Base-by-base conservation (phyloP, 1,140 invertebrate genomes). In the Drosophila sucinea region DNA sequence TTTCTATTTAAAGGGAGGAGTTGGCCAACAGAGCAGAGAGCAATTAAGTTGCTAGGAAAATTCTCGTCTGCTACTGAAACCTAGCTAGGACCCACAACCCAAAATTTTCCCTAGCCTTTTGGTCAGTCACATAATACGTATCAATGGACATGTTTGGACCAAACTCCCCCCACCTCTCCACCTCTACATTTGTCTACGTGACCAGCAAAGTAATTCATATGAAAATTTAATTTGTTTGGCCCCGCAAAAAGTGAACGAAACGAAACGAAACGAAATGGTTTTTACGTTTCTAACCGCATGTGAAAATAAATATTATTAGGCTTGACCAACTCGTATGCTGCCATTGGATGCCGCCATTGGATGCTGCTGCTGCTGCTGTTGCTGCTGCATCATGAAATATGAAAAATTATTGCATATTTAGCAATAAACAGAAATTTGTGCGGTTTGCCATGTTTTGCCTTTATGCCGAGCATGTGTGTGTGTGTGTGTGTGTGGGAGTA, bases 131-230 rank as follows among this genome's bases (percentile, higher is more conserved):
- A 84, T 87, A 87, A 89, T 80, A 80, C 84, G 73, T 87, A 87
- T 87, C 84, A 87, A 89, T 87, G 84, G 83, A 69, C 82, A 85
- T 60, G 17, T 38, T 32, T 23, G 32, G 6, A 10, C 38, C 38
- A 30, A 67, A 60, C 40, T 51, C 70, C 44, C 1, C 8, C n/a
- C 32, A 0, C 7, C 11, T 32, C 41, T 62, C 61, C 41, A 61
- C 63, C 44, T 44, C 51, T 17, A 56, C n/a, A 32, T 29, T 41
- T n/a, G 54, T 6, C 62, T 89, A 87, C 84, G 84, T 87, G 84
- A 87, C 84, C 84, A 78, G 84, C 77, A 87, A 79, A 78, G 82
- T 84, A 87, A 87, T 87, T 89, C 77, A 89, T 81, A 87, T 87
- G 84, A 87, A 87, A 87, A 87, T 87, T 87, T 87, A 87, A 87